These are phyloP conservation scores for Megaceryle maxima DNA, from an alignment of 2,113 vertebrate genomes.

Conservation along the genomic window DNA sequence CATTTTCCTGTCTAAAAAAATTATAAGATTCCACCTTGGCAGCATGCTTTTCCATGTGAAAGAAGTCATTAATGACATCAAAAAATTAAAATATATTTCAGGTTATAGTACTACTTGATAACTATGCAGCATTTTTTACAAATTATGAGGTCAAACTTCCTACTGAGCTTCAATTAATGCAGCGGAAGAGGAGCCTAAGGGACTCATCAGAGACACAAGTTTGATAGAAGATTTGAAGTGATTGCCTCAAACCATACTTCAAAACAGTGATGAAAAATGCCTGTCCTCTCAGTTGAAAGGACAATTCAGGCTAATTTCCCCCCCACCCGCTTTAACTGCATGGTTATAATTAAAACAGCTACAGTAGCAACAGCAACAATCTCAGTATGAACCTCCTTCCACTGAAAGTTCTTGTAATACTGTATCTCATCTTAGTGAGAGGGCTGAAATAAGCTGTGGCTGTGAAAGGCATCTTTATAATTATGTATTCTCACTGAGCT, in stretches of 20 bases:
- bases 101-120: background rate
- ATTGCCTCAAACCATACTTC: conserved; percentile 31
- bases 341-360: background rate
- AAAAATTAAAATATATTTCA: background rate
- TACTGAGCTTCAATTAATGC: conserved; percentile 13
- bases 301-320: background rate
- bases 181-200: background rate
- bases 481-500: background rate
- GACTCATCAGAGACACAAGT: background rate
- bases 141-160: conserved; percentile 11
- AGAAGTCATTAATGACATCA: background rate
- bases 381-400: background rate
- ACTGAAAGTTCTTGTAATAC: background rate
- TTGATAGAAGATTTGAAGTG: background rate
- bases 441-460: background rate
- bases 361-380: background rate
- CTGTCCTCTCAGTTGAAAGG: conserved; percentile 11
- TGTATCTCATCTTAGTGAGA: background rate
- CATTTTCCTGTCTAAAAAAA: background rate
- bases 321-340: background rate
- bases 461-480: background rate
- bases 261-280: conserved; percentile 32
- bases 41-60: background rate
- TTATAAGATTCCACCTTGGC: background rate
- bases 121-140: conserved; percentile 3